Percentiles rank a stretch among this genome's conserved stretches.
Evolutionary conservation across 2,113 vertebrate species (phyloP).

Genomic region (Prionailurus viverrinus): DNA sequence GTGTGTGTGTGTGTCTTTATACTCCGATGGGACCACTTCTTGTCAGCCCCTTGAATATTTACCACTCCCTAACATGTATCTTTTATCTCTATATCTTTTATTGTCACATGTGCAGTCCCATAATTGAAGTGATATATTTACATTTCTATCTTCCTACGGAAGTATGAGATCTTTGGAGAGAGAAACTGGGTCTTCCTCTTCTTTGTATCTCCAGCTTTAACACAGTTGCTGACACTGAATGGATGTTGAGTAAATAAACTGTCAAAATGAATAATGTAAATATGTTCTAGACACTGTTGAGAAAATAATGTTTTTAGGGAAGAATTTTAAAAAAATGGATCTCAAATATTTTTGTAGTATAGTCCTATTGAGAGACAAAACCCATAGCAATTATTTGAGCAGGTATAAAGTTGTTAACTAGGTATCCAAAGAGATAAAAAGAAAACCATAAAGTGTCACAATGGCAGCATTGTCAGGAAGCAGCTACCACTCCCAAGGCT

Average conservation of each 20-base stretch:
- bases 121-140: not conserved
- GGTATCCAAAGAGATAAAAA: not conserved
- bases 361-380: not conserved
- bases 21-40: not conserved
- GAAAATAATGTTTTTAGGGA: not conserved
- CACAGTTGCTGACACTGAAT: not conserved
- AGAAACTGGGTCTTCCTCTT: not conserved
- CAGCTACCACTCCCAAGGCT: not conserved
- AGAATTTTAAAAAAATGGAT: not conserved
- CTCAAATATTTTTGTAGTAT: not conserved
- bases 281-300: not conserved
- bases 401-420: not conserved
- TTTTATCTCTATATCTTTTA: not conserved
- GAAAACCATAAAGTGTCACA: not conserved
- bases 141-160: not conserved
- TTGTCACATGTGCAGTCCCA: not conserved
- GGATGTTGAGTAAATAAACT: slow-evolving; percentile 11
- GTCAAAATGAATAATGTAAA: slow-evolving; percentile 4
- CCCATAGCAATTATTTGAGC: not conserved
- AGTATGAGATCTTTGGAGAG: not conserved
- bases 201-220: not conserved
- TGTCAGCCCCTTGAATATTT: not conserved
- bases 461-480: not conserved
- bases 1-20: not conserved
- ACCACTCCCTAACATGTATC: not conserved